Base-by-base conservation (phyloP, 2,888 invertebrate species). In the Didymodactylos carnosus region DNA sequence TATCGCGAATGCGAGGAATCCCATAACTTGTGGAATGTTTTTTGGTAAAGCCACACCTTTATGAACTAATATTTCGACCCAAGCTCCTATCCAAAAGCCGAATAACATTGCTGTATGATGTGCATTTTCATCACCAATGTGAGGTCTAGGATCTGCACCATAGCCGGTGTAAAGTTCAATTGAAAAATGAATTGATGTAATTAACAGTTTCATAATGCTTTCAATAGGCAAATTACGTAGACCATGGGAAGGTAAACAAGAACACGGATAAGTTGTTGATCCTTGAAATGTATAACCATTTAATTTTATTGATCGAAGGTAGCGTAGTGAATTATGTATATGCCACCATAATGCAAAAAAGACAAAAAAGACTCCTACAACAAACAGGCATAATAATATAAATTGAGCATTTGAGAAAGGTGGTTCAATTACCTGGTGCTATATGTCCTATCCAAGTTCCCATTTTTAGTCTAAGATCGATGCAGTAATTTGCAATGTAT, bases 1-100 rank as follows among this genome's bases (percentile, higher is more conserved):
- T 39, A 85, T 81, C 27, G 78, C 77, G 69, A 85, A 80, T 2
- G 85, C 84, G 69, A 86, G 73, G 7, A 80, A 75, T 13, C 80
- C 79, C 6, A 81, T 78, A 7, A 81, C 79, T 77, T 85, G 86
- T 76, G 84, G 84, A 2, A 71, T 62, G 25, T 41, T 53, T 39
- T 62, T 53, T 25, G 76, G 76, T 35, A 75, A 69, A 13, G 71
- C 72, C n/a, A 72, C 72, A 40, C 53, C 49, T 49, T 72, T 69
- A 46, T 76, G 76, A 23, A 75, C 35, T 46, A 75, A 14, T 10
- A 76, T 72, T 40, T 74, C 74, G 41, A 74, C 35, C 16, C 71
- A 53, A 8, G 74, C 23, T 1, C 74, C 71, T 25, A 74, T 27
- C n/a, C 71, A 71, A 40, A 74, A 74, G 11, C 71, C 74, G 13